Base-by-base conservation (phyloP, 1,140 invertebrate genomes). In the Agrypnia vestita region DNA sequence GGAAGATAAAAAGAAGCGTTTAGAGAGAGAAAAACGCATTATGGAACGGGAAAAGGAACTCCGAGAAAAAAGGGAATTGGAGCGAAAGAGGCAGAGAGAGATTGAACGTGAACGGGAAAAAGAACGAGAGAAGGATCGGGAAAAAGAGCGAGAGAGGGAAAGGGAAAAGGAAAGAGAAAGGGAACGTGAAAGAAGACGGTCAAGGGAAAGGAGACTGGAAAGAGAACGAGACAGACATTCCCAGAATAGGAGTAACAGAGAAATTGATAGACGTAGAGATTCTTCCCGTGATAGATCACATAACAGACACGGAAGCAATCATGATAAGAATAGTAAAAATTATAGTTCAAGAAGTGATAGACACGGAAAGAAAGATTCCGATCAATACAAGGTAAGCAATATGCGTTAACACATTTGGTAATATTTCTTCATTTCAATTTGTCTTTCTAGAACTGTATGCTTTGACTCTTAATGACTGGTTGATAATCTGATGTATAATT, bases 11-110 rank as follows among this genome's bases (percentile, higher is more conserved):
- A 84, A 78, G 84, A 62, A 84, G 80, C 75, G 84, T 82, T 15
- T 76, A 84, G 53, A 84, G 84, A 67, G 76, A 80, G 76, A 84
- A 77, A 78, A 83, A 56, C 83, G 64, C 85, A 85, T 9, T 82
- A 84, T 43, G 86, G 85, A 85, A 79, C 86, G 85, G 80, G 87
- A 87, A 82, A 84, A 86, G 81, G 86, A 87, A 67, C 87, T 61
- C 67, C 62, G 61, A 87, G 56, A 82, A 84, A 73, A 83, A 85
- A 25, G 85, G 86, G 79, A 80, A 46, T 56, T 17, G 11, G 67
- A 73, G 67, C 61, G 61, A 44, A 80, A 47, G 59, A 87, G 85
- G 79, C 86, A 86, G 43, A 81, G 85, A 77, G 85, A 88, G 53
- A 83, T 82, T 81, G 85, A 87, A 76, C 82, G 88, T 13, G 86